These are phyloP conservation scores for Ciconia stormi DNA, from an alignment of 2,113 vertebrate genomes.

Conservation along the genomic window DNA sequence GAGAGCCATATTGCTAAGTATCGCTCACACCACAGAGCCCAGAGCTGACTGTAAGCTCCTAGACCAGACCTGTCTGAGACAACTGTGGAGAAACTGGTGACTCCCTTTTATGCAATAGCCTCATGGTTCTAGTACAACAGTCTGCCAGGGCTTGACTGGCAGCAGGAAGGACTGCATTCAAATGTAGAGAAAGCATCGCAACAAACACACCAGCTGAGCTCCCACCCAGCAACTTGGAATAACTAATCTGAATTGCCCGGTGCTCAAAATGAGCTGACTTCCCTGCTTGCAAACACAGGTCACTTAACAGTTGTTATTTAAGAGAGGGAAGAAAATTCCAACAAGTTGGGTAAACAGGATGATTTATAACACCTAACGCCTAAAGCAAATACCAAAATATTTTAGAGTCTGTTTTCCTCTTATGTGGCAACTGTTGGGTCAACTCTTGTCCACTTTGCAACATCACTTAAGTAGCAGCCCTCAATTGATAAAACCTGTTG, in stretches of 20 bases:
- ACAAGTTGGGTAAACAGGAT: background rate
- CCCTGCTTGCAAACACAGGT: background rate
- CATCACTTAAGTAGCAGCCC: background rate
- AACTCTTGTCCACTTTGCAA: background rate
- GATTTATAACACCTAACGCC: slow-evolving; percentile 28
- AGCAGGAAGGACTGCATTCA: background rate
- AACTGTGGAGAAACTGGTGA: background rate
- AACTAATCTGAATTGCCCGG: background rate
- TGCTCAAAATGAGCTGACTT: background rate
- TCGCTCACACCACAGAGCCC: background rate
- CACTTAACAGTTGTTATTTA: background rate
- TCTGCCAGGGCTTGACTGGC: background rate
- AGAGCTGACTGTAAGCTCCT: background rate
- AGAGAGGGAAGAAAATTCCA: background rate
- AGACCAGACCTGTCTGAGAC: background rate
- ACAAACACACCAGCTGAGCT: background rate
- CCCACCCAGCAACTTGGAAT: background rate
- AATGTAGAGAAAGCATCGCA: background rate
- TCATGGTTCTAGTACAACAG: background rate
- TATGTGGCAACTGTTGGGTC: slow-evolving; percentile 4
- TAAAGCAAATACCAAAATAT: slow-evolving; percentile 34
- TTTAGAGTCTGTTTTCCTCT: background rate
- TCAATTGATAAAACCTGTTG: background rate
- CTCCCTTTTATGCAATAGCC: background rate
- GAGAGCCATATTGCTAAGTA: background rate